These are phyloP conservation scores for Brachionus sp. DNA, from an alignment of 1,140 invertebrate species.

Conservation along the genomic window DNA sequence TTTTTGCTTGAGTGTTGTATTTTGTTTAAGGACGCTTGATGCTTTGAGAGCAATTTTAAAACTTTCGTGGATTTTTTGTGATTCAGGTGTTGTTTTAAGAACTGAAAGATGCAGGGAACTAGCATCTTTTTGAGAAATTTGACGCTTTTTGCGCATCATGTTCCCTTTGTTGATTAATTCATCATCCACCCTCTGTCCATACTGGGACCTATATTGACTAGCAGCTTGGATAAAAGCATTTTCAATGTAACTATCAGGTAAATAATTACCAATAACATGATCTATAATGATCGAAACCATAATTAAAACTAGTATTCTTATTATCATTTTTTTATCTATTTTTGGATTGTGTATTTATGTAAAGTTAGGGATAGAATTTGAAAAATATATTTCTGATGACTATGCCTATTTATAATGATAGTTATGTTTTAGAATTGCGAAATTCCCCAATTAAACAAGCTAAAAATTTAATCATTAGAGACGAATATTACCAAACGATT, in stretches of 20 bases:
- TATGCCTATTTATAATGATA: neutral
- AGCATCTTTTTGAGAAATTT: neutral
- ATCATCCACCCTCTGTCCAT: neutral
- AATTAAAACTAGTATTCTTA: neutral
- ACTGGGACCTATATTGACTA: neutral
- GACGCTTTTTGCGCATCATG: neutral
- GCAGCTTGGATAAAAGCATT: neutral
- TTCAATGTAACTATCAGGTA: slow-evolving; percentile 4
- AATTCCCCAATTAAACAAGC: neutral
- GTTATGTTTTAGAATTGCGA: neutral
- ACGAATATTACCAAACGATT: neutral
- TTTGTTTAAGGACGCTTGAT: slow-evolving; percentile 8
- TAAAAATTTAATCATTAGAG: neutral
- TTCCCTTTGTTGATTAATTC: neutral
- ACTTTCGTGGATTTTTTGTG: slow-evolving; percentile 31
- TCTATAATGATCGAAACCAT: neutral
- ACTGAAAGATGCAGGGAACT: neutral
- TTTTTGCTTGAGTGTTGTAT: neutral
- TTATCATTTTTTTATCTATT: neutral
- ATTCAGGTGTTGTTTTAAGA: slow-evolving; percentile 13
- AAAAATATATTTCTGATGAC: neutral
- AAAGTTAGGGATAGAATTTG: neutral
- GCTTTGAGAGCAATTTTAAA: slow-evolving; percentile 35
- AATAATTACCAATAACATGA: neutral
- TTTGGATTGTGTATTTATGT: neutral